phyloP scores from a whole-genome alignment of 2,797 vertebrate species.

The Poliocrania exsul region DNA sequence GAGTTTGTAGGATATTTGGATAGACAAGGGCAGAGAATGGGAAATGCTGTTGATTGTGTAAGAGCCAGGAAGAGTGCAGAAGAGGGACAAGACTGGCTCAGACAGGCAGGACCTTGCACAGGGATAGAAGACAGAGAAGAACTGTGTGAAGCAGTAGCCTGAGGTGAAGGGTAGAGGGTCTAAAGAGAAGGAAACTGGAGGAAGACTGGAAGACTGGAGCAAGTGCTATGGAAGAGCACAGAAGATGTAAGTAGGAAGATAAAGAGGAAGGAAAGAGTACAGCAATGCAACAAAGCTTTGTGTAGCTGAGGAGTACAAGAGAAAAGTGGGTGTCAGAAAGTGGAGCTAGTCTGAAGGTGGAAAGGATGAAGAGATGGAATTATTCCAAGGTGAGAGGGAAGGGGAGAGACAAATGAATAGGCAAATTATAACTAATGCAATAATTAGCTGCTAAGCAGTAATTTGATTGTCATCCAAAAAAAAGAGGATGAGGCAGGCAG shows the following conservation, averaged over 20 bases:
- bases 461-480: background rate
- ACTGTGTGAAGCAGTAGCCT: background rate
- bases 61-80: background rate
- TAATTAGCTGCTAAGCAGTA: conserved; percentile 15
- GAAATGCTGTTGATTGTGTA: background rate
- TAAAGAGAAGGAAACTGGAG: background rate
- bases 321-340: background rate
- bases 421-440: conserved; percentile 29
- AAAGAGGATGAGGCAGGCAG: background rate
- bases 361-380: background rate
- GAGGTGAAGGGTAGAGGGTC: background rate
- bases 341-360: background rate
- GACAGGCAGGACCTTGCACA: background rate
- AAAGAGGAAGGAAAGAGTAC: background rate
- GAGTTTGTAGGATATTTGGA: background rate
- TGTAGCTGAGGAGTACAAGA: background rate
- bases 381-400: background rate
- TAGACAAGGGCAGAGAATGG: background rate
- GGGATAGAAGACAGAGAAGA: background rate
- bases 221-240: background rate
- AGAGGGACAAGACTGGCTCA: background rate
- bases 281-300: background rate
- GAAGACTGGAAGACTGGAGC: background rate
- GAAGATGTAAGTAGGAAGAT: background rate
- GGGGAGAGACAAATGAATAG: background rate